Evolutionary conservation across 2,797 vertebrate species (phyloP), one percentile per base, ranked within the genome.

Genomic region (Heteromormyrus szaboi): DNA sequence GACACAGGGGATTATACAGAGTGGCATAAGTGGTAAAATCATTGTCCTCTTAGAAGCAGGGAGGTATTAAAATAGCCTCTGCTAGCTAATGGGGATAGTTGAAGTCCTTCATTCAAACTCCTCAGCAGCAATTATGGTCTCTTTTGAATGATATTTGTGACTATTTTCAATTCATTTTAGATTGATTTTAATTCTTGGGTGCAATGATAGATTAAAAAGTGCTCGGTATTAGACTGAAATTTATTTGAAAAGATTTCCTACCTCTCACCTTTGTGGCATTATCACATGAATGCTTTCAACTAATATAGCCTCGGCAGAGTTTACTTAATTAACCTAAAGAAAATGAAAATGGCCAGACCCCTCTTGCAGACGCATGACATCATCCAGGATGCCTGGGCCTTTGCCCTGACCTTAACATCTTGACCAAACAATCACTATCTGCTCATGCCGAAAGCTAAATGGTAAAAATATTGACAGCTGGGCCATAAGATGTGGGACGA

Each of bases 361-460:
- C 17, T 79, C 33, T 37, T 44, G 29, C 14, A 79, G 72, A 79
- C 33, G 12, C 4, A 79, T 85, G 48, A 53, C 83, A 25, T 51
- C 81, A 46, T 48, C 81, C 81, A 11, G 22, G 9, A 29, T 9
- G 14, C 81, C 48, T 46, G 44, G 81, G 41, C 14, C 48, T 50
- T 48, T 29, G 46, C 19, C 44, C 81, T 44, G 44, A 84, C 81
- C 44, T 50, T 53, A 50, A 8, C 46, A 48, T 51, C n/a, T 25
- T 85, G 83, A 25, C 44, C 46, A 50, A 85, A 29, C 22, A 25
- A 48, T 29, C 83, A 50, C 41, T 50, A 50, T 48, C 41, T 79
- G 33, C 46, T 84, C 41, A 46, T 84, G 81, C 81, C 8, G n/a
- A 50, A 29, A 86, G 72, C 81, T 50, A 84, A 84, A 84, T 84